Conservation (phyloP, 2,797 vertebrate genomes). For the Petrocephalus schoutedeni region DNA sequence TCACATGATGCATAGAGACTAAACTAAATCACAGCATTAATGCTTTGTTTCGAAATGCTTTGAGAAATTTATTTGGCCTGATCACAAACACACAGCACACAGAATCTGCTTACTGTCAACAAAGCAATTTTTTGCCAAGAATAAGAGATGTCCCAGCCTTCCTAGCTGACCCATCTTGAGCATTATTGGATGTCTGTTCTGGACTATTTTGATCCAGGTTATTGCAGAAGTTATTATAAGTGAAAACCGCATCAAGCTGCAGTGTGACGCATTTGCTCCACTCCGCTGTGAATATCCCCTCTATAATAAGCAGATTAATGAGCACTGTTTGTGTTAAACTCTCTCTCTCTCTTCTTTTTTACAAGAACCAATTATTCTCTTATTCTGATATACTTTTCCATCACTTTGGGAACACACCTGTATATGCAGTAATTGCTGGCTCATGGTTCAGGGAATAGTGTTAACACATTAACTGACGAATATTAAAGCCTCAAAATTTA, state of each 20-base stretch:
- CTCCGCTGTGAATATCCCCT: not conserved
- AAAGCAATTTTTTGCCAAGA: not conserved
- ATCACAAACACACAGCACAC: not conserved
- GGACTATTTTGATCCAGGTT: not conserved
- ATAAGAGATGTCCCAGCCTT: not conserved
- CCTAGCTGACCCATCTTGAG: not conserved
- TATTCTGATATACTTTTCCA: constrained; percentile 16
- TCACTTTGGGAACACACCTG: not conserved
- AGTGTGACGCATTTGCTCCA: not conserved
- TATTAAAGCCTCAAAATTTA: not conserved
- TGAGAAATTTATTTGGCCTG: not conserved
- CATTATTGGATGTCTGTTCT: not conserved
- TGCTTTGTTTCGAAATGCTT: not conserved
- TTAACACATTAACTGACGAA: not conserved
- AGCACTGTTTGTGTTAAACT: not conserved
- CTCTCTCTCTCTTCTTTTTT: not conserved
- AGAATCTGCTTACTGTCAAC: not conserved
- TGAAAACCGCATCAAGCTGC: not conserved
- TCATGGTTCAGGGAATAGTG: not conserved
- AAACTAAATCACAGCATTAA: not conserved
- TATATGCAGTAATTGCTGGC: not conserved
- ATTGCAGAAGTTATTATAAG: not conserved
- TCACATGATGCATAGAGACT: not conserved
- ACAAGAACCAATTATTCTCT: constrained; percentile 7
- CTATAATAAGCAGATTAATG: not conserved